Conservation (phyloP, 2,888 invertebrate species). For the Daptonema setosum region DNA sequence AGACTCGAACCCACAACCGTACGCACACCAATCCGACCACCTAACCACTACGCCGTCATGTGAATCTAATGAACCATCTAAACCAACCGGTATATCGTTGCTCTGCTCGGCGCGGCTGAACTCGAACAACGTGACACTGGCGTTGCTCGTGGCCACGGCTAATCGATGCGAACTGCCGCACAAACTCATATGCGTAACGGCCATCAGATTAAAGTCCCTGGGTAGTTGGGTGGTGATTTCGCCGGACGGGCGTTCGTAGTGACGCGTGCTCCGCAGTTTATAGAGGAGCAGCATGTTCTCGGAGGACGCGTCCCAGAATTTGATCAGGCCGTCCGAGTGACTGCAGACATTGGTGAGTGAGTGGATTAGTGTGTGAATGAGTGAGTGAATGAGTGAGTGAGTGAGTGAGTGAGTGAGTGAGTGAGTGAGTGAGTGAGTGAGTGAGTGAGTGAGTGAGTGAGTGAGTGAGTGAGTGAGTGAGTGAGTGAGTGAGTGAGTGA, state of each 20-base stretch:
- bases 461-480: too few species aligned
- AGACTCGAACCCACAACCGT: too few species aligned
- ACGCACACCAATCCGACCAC: too few species aligned
- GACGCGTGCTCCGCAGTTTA: conserved; percentile 85
- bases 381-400: too few species aligned
- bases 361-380: too few species aligned
- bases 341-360: too few species aligned
- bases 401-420: too few species aligned
- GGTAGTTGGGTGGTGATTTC: conserved; percentile 9
- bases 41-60: too few species aligned
- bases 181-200: conserved; percentile 31
- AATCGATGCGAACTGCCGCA: conserved; percentile 77
- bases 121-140: conserved; percentile 80
- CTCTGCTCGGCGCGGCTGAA: conserved; percentile 73
- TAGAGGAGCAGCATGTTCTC: conserved; percentile 64
- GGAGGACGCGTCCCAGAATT: conserved; percentile 96
- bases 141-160: conserved; percentile 68
- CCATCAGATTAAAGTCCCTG: conserved; percentile 14
- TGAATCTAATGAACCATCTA: too few species aligned
- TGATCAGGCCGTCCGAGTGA: conserved; percentile 90
- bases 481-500: too few species aligned
- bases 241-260: conserved; percentile 43
- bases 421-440: background rate
- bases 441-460: too few species aligned
- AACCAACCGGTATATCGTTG: conserved; percentile 43